Evolutionary conservation across 1,140 invertebrate genomes (phyloP).

Genomic region (Drosophila orena): DNA sequence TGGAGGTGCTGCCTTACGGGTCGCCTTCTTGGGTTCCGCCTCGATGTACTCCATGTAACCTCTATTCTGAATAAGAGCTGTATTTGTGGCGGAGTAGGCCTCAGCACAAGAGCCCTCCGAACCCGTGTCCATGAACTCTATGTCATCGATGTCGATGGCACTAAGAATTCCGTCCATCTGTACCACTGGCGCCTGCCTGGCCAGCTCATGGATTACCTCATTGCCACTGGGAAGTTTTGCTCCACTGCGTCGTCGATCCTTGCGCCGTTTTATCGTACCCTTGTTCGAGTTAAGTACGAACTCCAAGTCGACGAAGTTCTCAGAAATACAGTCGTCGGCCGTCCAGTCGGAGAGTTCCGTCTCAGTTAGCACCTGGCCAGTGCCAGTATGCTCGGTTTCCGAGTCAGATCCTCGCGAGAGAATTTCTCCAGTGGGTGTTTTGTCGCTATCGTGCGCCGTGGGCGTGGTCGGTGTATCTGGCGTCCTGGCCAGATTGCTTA

Average conservation of each 20-base stretch:
- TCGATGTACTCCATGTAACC: conserved; percentile 90
- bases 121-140: conserved; percentile 92
- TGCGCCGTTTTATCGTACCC: conserved; percentile 85
- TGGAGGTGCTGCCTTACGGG: conserved; percentile 19
- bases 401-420: conserved; percentile 79
- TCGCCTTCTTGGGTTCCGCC: conserved; percentile 41
- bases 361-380: conserved; percentile 90
- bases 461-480: conserved; percentile 77
- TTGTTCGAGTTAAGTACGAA: conserved; percentile 87
- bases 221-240: conserved; percentile 76
- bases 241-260: conserved; percentile 80
- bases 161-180: conserved; percentile 76
- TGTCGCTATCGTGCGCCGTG: conserved; percentile 74
- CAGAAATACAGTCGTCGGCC: conserved; percentile 90
- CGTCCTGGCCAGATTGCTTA: conserved; percentile 59
- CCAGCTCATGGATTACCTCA: conserved; percentile 61
- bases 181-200: conserved; percentile 76
- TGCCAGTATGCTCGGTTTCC: conserved; percentile 88
- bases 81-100: conserved; percentile 87
- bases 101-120: conserved; percentile 87
- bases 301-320: conserved; percentile 89
- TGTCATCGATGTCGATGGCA: conserved; percentile 85
- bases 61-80: conserved; percentile 86
- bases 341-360: conserved; percentile 95
- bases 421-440: conserved; percentile 76